Conservation (phyloP, 2,797 vertebrate genomes). For the Scolopax rusticola region DNA sequence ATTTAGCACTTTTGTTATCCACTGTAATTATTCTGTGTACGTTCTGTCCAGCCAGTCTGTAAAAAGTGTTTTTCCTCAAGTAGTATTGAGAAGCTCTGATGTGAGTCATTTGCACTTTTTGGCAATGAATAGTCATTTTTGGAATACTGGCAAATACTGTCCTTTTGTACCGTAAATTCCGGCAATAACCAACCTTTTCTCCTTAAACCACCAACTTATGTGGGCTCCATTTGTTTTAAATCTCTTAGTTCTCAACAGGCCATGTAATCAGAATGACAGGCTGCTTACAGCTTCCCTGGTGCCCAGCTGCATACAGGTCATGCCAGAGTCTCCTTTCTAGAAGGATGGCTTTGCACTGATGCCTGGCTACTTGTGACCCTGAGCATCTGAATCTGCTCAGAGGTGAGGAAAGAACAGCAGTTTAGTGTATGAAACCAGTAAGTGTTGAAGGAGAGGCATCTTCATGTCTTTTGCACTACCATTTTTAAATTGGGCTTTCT, state of each 20-base stretch:
- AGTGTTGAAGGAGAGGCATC: not conserved
- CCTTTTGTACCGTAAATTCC: constrained; percentile 28
- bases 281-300: not conserved
- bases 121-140: not conserved
- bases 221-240: constrained; percentile 28
- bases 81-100: not conserved
- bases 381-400: constrained; percentile 5
- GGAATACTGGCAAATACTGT: not conserved
- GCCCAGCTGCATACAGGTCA: not conserved
- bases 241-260: constrained; percentile 1
- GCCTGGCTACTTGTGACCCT: not conserved
- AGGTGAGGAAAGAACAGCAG: not conserved
- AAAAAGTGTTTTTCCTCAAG: not conserved
- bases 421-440: not conserved
- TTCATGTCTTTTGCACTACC: not conserved
- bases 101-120: not conserved
- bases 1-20: not conserved
- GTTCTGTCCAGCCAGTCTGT: not conserved
- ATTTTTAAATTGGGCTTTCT: constrained; percentile 1
- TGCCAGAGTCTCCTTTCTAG: not conserved
- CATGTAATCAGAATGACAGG: not conserved
- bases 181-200: constrained; percentile 17
- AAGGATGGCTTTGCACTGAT: not conserved
- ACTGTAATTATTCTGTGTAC: not conserved
- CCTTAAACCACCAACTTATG: constrained; percentile 17